phyloP scores from a whole-genome alignment of 2,797 vertebrate genomes.

The Spinus olivaceus region DNA sequence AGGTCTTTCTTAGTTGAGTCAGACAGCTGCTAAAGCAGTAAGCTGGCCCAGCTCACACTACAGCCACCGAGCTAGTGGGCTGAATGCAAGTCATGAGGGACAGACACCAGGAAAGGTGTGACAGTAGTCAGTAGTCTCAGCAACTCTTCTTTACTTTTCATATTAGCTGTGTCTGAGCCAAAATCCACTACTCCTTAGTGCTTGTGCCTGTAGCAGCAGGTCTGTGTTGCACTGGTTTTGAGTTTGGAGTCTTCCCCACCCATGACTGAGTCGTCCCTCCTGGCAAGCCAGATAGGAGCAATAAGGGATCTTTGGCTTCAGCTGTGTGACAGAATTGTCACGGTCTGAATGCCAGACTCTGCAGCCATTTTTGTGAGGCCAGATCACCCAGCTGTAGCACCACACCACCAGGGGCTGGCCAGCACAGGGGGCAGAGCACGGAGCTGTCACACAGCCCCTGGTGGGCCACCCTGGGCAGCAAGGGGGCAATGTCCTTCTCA shows the following conservation, averaged over 20 bases:
- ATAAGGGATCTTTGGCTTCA: neutral
- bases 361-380: neutral
- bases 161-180: neutral
- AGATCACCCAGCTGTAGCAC: neutral
- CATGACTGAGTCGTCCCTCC: fast-evolving
- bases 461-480: neutral
- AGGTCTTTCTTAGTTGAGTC: neutral
- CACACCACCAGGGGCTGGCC: neutral
- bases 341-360: neutral
- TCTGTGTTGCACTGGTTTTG: neutral
- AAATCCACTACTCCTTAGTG: neutral
- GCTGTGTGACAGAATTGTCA: fast-evolving
- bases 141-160: neutral
- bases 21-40: neutral
- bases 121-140: neutral
- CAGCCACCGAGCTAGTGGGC: neutral
- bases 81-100: neutral
- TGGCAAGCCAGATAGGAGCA: neutral
- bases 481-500: fast-evolving
- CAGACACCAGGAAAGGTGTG: neutral
- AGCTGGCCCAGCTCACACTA: neutral
- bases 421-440: fast-evolving
- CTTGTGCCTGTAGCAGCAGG: neutral
- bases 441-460: fast-evolving
- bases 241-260: neutral